Percentiles rank a stretch among this genome's conserved stretches.
phyloP scores from a whole-genome alignment of 2,113 vertebrate species.

The Carassius gibelio region DNA sequence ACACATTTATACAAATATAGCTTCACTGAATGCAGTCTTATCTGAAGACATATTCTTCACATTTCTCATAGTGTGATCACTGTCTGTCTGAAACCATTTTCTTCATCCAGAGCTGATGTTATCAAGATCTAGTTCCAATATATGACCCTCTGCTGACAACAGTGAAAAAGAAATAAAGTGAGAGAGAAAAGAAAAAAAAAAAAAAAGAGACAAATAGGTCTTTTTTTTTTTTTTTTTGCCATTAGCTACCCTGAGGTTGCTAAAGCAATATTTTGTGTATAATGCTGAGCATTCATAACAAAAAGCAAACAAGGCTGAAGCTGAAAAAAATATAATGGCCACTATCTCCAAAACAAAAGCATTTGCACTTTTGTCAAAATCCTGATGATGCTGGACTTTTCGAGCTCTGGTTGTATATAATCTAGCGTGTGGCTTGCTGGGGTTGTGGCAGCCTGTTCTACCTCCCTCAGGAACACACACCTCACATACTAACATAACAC shows the following conservation, averaged over 20 bases:
- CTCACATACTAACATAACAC: constrained; percentile 42
- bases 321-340: neutral
- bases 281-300: constrained; percentile 41
- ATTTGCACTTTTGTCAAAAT: constrained; percentile 50
- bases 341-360: constrained; percentile 50
- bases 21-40: neutral
- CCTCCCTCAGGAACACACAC: neutral
- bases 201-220: neutral
- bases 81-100: constrained; percentile 28
- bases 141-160: constrained; percentile 46
- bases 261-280: constrained; percentile 25
- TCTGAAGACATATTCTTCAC: neutral
- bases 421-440: constrained; percentile 36
- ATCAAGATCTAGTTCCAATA: constrained; percentile 47
- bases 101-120: constrained; percentile 13
- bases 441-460: constrained; percentile 29
- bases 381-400: constrained; percentile 33
- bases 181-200: neutral
- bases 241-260: constrained; percentile 34
- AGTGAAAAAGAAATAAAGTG: neutral
- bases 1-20: no score
- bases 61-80: neutral
- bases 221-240: neutral
- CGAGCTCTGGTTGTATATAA: constrained; percentile 18
- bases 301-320: no score